Evolutionary conservation across 2,113 vertebrate species (phyloP).

Genomic region (Pao palembangensis): DNA sequence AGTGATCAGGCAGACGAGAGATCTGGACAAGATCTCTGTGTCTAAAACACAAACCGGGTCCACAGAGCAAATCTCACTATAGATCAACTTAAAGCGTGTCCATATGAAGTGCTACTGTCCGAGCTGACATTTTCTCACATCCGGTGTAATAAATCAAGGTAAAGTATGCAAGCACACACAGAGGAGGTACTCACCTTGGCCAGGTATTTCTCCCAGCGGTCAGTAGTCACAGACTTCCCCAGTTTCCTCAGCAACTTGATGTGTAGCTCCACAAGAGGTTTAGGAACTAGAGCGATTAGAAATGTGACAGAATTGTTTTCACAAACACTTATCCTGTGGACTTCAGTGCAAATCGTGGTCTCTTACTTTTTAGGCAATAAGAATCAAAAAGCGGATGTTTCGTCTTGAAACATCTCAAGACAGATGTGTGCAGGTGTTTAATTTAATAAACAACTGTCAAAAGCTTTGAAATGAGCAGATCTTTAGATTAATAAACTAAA

Average conservation of each 20-base stretch:
- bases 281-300: constrained; percentile 79
- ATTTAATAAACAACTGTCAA: no score
- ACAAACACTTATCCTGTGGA: neutral
- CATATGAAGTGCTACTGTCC: no score
- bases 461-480: no score
- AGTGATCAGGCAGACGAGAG: no score
- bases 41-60: no score
- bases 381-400: no score
- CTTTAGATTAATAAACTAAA: no score
- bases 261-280: constrained; percentile 93
- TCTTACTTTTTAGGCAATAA: neutral
- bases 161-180: neutral
- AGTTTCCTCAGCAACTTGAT: constrained; percentile 97
- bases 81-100: no score
- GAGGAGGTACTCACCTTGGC: constrained; percentile 80
- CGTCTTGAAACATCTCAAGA: no score
- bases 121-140: neutral
- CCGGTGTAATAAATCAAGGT: neutral
- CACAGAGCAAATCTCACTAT: no score
- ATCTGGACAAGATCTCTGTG: no score
- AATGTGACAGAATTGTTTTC: constrained; percentile 13
- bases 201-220: constrained; percentile 98
- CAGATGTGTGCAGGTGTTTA: no score
- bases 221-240: constrained; percentile 90
- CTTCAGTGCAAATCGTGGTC: neutral